A percentile compares a stretch with the other conserved stretches of the same genome.
These are phyloP conservation scores for Geopemphigus sp. DNA, from an alignment of 1,140 invertebrate genomes.

Conservation along the genomic window DNA sequence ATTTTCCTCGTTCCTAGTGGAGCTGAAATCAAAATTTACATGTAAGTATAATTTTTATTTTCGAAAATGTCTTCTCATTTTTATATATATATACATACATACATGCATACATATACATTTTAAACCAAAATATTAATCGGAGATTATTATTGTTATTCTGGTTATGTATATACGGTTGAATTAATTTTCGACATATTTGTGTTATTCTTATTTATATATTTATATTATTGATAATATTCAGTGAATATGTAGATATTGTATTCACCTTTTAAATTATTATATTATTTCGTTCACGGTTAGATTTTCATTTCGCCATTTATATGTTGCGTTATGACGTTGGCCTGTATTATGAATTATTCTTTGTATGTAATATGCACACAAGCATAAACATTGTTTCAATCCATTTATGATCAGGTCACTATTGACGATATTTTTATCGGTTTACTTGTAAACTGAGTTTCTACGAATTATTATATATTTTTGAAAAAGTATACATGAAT, in stretches of 20 bases:
- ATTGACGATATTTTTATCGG: background rate
- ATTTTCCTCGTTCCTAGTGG: background rate
- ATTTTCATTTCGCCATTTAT: background rate
- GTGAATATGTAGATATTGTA: background rate
- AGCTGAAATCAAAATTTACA: constrained; percentile 45
- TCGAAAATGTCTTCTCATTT: too few species aligned
- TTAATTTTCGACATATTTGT: too few species aligned
- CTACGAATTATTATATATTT: too few species aligned
- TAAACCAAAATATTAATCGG: too few species aligned
- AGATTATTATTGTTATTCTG: too few species aligned
- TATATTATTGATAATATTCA: too few species aligned
- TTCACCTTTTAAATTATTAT: background rate
- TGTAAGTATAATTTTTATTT: constrained; percentile 37
- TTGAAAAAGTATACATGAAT: too few species aligned
- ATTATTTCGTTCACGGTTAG: background rate
- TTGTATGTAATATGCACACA: background rate
- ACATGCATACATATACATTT: too few species aligned
- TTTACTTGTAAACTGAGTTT: background rate
- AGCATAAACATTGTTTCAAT: background rate
- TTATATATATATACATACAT: background rate
- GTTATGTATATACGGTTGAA: too few species aligned
- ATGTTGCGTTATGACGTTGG: background rate
- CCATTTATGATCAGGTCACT: background rate
- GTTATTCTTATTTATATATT: too few species aligned
- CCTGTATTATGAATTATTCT: constrained; percentile 1